Evolutionary conservation across 2,888 invertebrate species (phyloP).

Genomic region (Microctonus brassicae): DNA sequence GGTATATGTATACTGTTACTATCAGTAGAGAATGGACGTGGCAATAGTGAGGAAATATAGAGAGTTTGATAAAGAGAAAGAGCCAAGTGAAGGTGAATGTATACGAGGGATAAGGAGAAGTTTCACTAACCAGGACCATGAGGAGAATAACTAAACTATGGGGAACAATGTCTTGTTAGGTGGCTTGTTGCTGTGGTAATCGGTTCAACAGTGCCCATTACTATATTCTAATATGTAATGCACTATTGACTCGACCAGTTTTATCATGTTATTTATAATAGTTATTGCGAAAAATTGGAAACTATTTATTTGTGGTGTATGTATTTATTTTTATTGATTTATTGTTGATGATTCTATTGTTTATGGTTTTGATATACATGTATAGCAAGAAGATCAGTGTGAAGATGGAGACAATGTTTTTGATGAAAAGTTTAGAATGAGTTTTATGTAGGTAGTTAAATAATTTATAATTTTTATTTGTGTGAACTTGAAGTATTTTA

Average conservation of each 20-base stretch:
- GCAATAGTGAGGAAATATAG: slow-evolving; percentile 33
- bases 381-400: too few relatives aligned
- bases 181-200: slow-evolving; percentile 66
- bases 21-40: slow-evolving; percentile 12
- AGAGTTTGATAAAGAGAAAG: slow-evolving; percentile 29
- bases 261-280: slow-evolving; percentile 12
- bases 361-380: too few relatives aligned
- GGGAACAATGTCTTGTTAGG: slow-evolving; percentile 68
- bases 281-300: too few relatives aligned
- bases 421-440: too few relatives aligned
- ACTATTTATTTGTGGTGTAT: too few relatives aligned
- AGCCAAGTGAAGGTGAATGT: slow-evolving; percentile 25
- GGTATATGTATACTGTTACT: neutral
- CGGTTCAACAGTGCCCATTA: slow-evolving; percentile 47
- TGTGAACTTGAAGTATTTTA: too few relatives aligned
- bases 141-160: slow-evolving; percentile 62
- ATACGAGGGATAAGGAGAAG: slow-evolving; percentile 37
- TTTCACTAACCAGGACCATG: slow-evolving; percentile 24
- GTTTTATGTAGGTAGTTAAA: too few relatives aligned
- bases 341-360: too few relatives aligned
- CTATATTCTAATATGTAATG: neutral
- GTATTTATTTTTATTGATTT: too few relatives aligned
- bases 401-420: too few relatives aligned
- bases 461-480: too few relatives aligned
- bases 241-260: slow-evolving; percentile 22